phyloP scores from a whole-genome alignment of 1,140 invertebrate genomes.

The Phocides pigmalion region DNA sequence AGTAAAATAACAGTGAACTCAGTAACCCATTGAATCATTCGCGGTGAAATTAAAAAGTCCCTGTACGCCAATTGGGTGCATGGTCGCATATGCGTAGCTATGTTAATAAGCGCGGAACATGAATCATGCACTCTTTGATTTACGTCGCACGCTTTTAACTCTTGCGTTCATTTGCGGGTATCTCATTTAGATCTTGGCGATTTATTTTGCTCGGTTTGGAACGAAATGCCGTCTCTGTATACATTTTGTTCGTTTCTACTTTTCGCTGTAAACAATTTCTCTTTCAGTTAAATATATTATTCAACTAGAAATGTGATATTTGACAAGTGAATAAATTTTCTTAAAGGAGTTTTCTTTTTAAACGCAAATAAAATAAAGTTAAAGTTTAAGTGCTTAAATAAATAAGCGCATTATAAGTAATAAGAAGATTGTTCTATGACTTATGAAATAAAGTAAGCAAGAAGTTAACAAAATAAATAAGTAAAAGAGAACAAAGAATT shows the following conservation, averaged over 20 bases:
- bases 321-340: no score
- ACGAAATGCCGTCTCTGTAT: conserved; percentile 7
- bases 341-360: no score
- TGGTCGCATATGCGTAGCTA: conserved; percentile 32
- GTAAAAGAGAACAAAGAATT: no score
- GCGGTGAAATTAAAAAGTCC: not conserved
- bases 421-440: no score
- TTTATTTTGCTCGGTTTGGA: conserved; percentile 22
- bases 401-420: no score
- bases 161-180: conserved; percentile 36
- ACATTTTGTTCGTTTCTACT: not conserved
- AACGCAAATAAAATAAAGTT: no score
- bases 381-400: no score
- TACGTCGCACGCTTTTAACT: conserved; percentile 39
- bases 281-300: not conserved
- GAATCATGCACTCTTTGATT: conserved; percentile 47
- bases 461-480: no score
- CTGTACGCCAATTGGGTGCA: conserved; percentile 16
- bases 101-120: conserved; percentile 46
- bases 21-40: not conserved
- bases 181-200: conserved; percentile 38
- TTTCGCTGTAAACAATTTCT: no score
- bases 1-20: not conserved
- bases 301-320: not conserved
- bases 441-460: no score